phyloP scores from a whole-genome alignment of 2,888 invertebrate genomes.

The Tenthredo distinguenda region DNA sequence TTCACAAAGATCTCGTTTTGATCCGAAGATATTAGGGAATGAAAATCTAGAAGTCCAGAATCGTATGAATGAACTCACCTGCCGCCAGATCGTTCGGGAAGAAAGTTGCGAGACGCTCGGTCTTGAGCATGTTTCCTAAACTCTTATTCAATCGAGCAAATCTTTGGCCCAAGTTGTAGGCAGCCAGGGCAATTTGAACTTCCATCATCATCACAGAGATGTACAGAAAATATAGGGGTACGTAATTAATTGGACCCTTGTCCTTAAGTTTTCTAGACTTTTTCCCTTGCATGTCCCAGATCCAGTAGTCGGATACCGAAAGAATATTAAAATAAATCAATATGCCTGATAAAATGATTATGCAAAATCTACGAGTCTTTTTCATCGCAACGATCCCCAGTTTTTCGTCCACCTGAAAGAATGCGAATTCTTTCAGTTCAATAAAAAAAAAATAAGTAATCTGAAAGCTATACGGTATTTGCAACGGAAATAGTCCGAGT shows the following conservation, averaged over 20 bases:
- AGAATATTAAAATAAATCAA: slow-evolving; percentile 63
- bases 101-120: slow-evolving; percentile 48
- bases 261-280: slow-evolving; percentile 60
- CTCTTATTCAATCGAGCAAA: slow-evolving; percentile 80
- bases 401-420: slow-evolving; percentile 69
- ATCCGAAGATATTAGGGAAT: neutral
- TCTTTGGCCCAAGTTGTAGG: slow-evolving; percentile 81
- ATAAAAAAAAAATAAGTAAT: neutral
- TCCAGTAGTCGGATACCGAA: slow-evolving; percentile 68
- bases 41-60: neutral
- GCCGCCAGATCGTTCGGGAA: slow-evolving; percentile 33
- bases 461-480: neutral
- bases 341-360: slow-evolving; percentile 61
- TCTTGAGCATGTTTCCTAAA: slow-evolving; percentile 77
- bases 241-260: slow-evolving; percentile 79
- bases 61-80: neutral
- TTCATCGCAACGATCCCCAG: slow-evolving; percentile 65
- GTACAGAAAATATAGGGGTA: slow-evolving; percentile 82
- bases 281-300: slow-evolving; percentile 64
- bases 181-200: slow-evolving; percentile 82
- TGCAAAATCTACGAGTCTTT: slow-evolving; percentile 67
- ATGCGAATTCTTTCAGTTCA: neutral
- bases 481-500: neutral
- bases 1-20: neutral
- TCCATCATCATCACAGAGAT: slow-evolving; percentile 81